Conservation (phyloP, 2,888 invertebrate genomes). For the Esperia sulphurella region DNA sequence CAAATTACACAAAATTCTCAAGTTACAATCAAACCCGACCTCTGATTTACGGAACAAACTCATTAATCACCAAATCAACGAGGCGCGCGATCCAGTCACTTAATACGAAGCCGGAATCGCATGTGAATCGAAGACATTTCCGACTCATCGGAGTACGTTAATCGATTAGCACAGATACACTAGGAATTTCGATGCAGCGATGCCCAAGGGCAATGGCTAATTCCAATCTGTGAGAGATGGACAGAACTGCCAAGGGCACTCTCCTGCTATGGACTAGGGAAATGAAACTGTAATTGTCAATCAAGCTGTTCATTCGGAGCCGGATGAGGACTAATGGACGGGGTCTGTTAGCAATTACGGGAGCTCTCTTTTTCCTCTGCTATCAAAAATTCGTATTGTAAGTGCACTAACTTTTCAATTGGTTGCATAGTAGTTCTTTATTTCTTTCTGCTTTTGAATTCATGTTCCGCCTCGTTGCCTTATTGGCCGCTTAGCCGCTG, state of each 20-base stretch:
- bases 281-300: conserved; percentile 2
- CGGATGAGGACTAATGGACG: neutral
- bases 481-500: too few species aligned
- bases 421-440: too few species aligned
- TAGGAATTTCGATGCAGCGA: neutral
- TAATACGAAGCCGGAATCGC: too few species aligned
- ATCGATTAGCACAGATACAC: neutral
- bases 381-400: too few species aligned
- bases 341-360: too few species aligned
- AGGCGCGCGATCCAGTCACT: too few species aligned
- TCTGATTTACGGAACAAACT: neutral
- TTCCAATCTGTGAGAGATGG: neutral
- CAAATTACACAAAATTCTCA: too few species aligned
- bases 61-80: conserved; percentile 9
- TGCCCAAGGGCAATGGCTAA: neutral
- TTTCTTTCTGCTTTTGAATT: too few species aligned
- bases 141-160: neutral
- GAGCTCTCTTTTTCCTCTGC: too few species aligned
- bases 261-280: neutral
- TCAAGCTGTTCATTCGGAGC: neutral
- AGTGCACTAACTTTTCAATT: too few species aligned
- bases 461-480: too few species aligned
- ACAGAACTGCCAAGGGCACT: neutral
- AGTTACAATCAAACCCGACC: too few species aligned
- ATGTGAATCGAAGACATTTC: neutral